Evolutionary conservation across 2,888 invertebrate genomes (phyloP).

Genomic region (Nephrotoma appendiculata): DNA sequence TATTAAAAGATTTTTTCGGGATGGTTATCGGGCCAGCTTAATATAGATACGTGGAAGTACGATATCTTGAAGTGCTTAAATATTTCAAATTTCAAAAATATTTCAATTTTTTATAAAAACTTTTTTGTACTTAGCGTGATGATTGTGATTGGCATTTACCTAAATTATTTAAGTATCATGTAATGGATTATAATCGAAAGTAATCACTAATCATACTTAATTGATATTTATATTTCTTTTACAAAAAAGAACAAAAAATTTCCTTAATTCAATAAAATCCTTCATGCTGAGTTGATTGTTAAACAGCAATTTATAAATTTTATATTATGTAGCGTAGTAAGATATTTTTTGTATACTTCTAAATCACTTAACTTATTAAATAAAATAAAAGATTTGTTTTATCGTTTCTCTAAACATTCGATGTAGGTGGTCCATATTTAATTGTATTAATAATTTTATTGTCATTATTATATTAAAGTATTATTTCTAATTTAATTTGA

Average conservation of each 20-base stretch:
- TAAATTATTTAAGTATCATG: not conserved
- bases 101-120: no score
- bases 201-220: not conserved
- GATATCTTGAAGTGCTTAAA: no score
- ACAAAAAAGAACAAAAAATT: not conserved
- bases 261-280: not conserved
- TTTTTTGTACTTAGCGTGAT: not conserved
- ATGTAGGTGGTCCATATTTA: not conserved
- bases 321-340: not conserved
- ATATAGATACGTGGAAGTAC: no score
- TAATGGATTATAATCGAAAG: not conserved
- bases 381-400: not conserved
- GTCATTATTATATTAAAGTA: not conserved
- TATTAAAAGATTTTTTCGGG: no score
- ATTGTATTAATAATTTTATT: not conserved
- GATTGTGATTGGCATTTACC: not conserved
- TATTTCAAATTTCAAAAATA: no score
- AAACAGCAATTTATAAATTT: not conserved
- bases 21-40: no score
- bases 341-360: not conserved
- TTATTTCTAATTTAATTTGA: not conserved
- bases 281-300: not conserved
- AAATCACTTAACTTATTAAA: not conserved
- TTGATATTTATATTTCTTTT: not conserved
- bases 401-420: not conserved